Evolutionary conservation across 2,113 vertebrate species (phyloP).

Genomic region (Mugil cephalus): DNA sequence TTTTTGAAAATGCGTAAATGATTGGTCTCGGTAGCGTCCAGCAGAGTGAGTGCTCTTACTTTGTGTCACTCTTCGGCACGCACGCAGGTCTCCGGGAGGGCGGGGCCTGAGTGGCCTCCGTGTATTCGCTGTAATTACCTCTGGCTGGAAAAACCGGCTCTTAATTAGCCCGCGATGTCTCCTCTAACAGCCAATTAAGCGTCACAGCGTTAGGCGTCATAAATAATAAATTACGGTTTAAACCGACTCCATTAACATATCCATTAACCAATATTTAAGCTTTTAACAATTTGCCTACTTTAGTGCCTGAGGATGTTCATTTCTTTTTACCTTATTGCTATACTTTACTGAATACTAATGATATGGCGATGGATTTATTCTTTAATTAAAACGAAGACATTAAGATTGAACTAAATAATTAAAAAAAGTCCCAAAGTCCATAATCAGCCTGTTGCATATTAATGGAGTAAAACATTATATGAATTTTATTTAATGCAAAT

Average conservation of each 20-base stretch:
- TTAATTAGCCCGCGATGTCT: slow-evolving; percentile 26
- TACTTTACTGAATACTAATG: no score
- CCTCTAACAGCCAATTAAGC: slow-evolving; percentile 10
- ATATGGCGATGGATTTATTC: no score
- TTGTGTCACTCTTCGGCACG: background rate
- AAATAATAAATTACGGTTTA: slow-evolving; percentile 19
- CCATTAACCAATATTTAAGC: background rate
- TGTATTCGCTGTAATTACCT: slow-evolving; percentile 29
- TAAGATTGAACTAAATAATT: no score
- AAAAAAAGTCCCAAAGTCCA: no score
- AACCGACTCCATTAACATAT: background rate
- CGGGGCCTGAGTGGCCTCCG: slow-evolving; percentile 19
- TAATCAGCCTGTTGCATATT: no score
- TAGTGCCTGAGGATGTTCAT: no score
- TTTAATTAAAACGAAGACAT: no score
- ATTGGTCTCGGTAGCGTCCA: background rate
- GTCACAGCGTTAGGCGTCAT: slow-evolving; percentile 9
- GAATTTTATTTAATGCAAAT: no score
- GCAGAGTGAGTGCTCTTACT: slow-evolving; percentile 28
- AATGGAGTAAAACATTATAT: no score
- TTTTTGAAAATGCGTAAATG: no score
- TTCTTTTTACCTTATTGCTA: no score
- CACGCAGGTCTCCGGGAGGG: slow-evolving; percentile 13
- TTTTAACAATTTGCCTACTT: no score
- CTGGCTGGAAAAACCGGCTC: slow-evolving; percentile 3